Base-by-base conservation (phyloP, 2,113 vertebrate species). In the Reinhardtius hippoglossoides region DNA sequence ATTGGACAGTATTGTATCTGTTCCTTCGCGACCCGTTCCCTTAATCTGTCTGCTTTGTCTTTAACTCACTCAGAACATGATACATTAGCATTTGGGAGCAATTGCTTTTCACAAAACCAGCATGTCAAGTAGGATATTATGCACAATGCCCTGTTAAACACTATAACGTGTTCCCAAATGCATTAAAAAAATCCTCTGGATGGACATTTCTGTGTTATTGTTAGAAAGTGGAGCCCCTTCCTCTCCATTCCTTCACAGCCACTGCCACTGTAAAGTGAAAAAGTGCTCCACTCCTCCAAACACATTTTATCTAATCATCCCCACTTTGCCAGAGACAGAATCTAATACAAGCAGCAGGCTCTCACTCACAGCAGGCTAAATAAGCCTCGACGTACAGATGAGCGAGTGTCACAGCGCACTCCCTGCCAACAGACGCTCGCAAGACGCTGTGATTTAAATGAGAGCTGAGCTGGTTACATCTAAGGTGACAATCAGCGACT, bases 261-360 rank as follows among this genome's bases (percentile, higher is more conserved):
- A 67, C 68, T 24, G 78, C 71, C 76, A 69, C 83, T 77, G 81
- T 87, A 89, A 87, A 88, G 85, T 81, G 75, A 80, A 85, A 86
- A 81, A 74, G 75, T 83, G 91, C 90, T 88, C 58, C 83, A 88
- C 61, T 91, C 92, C 92, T 90, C 81, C 55, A 91, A 88, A 88
- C 87, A 81, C 67, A 73, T 92, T 93, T 94, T 84, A 93, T 94
- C 89, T 94, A 93, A 95, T 94, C 60, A 60, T 83, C 79, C 70
- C 87, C 84, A 85, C 88, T 93, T 95, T 93, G 84, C 86, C 91
- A 52, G 74, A 87, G 83, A 87, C 21, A 88, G 91, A 90, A 91
- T 88, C 89, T 79, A 86, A 93, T 93, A 92, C 80, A 81, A 81
- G 87, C 87, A 73, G 87, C 75, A 86, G 64, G 91, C 70, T 92